phyloP scores from a whole-genome alignment of 1,140 invertebrate genomes.

The Sycophila sp. region DNA sequence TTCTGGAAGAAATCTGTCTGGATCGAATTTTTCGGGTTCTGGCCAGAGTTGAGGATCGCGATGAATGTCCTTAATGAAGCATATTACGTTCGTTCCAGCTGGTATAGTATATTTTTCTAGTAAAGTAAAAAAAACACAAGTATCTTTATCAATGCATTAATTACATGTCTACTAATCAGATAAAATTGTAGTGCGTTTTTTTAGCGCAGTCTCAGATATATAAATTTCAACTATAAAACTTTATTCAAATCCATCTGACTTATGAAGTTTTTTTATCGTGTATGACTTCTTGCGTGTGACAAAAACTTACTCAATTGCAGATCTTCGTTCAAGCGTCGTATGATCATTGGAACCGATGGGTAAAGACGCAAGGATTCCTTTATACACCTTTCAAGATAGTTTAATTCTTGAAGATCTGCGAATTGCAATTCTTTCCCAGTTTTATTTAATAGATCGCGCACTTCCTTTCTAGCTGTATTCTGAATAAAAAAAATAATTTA shows the following conservation, averaged over 20 bases:
- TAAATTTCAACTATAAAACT: no score
- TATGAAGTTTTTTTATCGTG: no score
- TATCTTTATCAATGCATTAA: not conserved
- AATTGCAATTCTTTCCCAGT: slow-evolving; percentile 33
- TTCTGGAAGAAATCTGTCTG: slow-evolving; percentile 76
- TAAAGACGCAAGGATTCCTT: slow-evolving; percentile 71
- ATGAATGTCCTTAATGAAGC: slow-evolving; percentile 71
- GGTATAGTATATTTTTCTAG: slow-evolving; percentile 21
- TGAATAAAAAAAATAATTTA: slow-evolving; percentile 11
- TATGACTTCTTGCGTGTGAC: no score
- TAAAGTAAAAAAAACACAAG: no score
- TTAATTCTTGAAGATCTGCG: slow-evolving; percentile 35
- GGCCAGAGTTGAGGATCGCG: slow-evolving; percentile 73
- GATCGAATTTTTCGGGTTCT: slow-evolving; percentile 77
- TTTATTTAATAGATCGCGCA: slow-evolving; percentile 24
- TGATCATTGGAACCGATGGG: slow-evolving; percentile 69
- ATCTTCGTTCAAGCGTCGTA: slow-evolving; percentile 48
- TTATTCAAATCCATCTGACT: no score
- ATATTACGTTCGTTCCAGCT: slow-evolving; percentile 50
- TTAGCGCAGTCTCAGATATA: no score
- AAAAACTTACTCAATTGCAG: slow-evolving; percentile 44
- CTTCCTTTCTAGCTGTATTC: slow-evolving; percentile 36
- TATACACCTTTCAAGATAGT: slow-evolving; percentile 70
- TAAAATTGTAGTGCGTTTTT: no score
- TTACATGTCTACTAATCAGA: not conserved